A percentile compares a stretch with the other conserved stretches of the same genome.
Conservation (phyloP, 2,888 invertebrate genomes). For the Eurytoma californica region DNA sequence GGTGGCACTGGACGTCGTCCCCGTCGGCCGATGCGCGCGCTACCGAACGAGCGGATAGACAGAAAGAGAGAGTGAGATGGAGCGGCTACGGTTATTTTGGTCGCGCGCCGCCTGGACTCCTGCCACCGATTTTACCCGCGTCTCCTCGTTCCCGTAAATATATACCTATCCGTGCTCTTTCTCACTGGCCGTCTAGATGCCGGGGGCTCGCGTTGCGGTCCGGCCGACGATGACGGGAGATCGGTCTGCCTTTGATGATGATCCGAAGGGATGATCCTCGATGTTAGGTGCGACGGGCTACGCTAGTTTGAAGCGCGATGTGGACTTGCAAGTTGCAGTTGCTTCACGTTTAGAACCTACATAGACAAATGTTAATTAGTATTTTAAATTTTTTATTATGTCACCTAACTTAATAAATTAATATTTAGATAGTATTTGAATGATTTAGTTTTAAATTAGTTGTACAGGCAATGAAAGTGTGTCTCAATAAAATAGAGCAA, state of each 20-base stretch:
- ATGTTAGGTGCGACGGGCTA: not conserved
- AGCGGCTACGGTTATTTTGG: constrained; percentile 46
- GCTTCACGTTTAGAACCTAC: not conserved
- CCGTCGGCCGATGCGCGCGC: not conserved
- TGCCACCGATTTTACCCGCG: constrained; percentile 69
- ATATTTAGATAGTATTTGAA: no score
- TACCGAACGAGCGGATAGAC: constrained; percentile 2
- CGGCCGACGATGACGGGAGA: not conserved
- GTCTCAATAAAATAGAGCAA: constrained; percentile 57
- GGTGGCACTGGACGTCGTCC: constrained; percentile 18
- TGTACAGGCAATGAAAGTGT: no score
- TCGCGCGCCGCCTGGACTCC: constrained; percentile 67
- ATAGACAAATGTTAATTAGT: no score
- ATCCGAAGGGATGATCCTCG: not conserved
- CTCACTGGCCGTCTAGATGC: not conserved
- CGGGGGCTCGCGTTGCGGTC: not conserved
- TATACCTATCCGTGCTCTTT: constrained; percentile 57
- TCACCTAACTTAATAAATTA: no score
- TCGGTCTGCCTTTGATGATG: not conserved
- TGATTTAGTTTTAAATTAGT: no score
- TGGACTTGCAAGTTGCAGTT: not conserved
- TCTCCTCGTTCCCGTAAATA: constrained; percentile 74
- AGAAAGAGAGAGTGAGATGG: constrained; percentile 25
- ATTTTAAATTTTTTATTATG: no score
- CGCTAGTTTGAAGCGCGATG: not conserved